Evolutionary conservation across 2,888 invertebrate species (phyloP), one percentile per base, ranked within the genome.

Genomic region (Drosophila maculinotata): DNA sequence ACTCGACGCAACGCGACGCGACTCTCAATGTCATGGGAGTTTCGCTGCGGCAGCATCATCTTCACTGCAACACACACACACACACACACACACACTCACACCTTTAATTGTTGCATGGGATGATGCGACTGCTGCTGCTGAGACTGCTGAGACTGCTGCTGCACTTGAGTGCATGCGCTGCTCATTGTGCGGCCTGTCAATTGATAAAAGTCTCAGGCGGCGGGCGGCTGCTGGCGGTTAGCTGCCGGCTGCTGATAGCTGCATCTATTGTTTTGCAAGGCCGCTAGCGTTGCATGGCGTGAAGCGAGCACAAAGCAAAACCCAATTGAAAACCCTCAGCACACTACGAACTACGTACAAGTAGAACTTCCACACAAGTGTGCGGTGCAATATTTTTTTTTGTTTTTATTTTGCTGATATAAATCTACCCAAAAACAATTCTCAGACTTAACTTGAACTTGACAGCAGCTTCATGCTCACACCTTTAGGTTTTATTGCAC

Each of bases 1-100:
- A 28, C 6, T 15, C 25, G 15, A 17, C 28, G 42, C 68, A 77
- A 39, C 72, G 71, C 69, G 69, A 56, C 58, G 65, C n/a, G n/a
- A n/a, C n/a, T n/a, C 62, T 84, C 89, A 88, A 89, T 89, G 88
- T 89, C 88, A 88, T 88, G 89, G 88, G 87, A 89, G 71, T 60
- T 65, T 69, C 41, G 68, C 39, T 54, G 60, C 54, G 30, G 51
- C 71, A 62, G 59, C 75, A 53, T 39, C 73, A 62, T 73, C 73
- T 58, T 52, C 54, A 33, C 33, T 23, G 20, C 60, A 51, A 44
- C 39, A 41, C 60, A 67, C 63, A 69, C 67, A 62, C 62, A 69
- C 62, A 65, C 62, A 67, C 63, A 69, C 67, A n/a, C n/a, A n/a
- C n/a, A 67, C 63, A 69, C 67, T 64, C 62, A 69, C 62, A 65